Percentiles rank a stretch among this genome's conserved stretches.
phyloP scores from a whole-genome alignment of 2,797 vertebrate genomes.

The Phataginus tetradactyla region DNA sequence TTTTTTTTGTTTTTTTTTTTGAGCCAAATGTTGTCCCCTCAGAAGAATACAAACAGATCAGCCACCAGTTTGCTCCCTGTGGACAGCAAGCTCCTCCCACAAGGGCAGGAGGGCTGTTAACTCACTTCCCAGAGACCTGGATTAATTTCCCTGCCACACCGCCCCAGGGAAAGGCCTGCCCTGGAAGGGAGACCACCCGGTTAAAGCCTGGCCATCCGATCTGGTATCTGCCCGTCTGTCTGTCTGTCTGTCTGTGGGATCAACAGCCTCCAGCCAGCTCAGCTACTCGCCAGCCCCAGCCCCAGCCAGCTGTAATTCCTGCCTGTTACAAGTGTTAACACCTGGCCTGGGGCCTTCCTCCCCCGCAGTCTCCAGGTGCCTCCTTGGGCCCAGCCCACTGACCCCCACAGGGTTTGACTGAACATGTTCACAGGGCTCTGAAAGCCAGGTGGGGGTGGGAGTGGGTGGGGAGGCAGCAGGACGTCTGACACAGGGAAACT shows the following conservation, averaged over 20 bases:
- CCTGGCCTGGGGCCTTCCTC: constrained; percentile 82
- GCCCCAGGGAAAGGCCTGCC: constrained; percentile 47
- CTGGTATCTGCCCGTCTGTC: constrained; percentile 79
- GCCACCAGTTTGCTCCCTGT: background rate
- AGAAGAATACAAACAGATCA: constrained; percentile 20
- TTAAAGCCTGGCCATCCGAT: constrained; percentile 70
- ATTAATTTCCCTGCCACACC: background rate
- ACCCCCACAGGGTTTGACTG: constrained; percentile 82
- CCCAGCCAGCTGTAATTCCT: constrained; percentile 82
- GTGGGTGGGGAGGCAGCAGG: constrained; percentile 25
- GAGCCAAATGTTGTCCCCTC: constrained; percentile 28
- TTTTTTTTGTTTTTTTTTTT: too few species aligned
- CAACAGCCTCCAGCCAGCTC: constrained; percentile 80
- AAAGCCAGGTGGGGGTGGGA: constrained; percentile 46
- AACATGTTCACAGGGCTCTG: constrained; percentile 78
- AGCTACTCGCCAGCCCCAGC: constrained; percentile 43
- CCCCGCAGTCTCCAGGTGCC: constrained; percentile 82
- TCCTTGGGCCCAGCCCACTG: constrained; percentile 80
- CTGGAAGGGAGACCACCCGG: constrained; percentile 71
- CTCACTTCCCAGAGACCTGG: constrained; percentile 25
- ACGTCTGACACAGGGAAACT: constrained; percentile 72
- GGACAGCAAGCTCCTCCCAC: background rate
- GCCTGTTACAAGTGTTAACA: constrained; percentile 83
- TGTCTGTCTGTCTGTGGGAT: constrained; percentile 80
- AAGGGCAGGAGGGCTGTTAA: background rate